phyloP scores from a whole-genome alignment of 2,888 invertebrate genomes.

The Drosophila longiperda region DNA sequence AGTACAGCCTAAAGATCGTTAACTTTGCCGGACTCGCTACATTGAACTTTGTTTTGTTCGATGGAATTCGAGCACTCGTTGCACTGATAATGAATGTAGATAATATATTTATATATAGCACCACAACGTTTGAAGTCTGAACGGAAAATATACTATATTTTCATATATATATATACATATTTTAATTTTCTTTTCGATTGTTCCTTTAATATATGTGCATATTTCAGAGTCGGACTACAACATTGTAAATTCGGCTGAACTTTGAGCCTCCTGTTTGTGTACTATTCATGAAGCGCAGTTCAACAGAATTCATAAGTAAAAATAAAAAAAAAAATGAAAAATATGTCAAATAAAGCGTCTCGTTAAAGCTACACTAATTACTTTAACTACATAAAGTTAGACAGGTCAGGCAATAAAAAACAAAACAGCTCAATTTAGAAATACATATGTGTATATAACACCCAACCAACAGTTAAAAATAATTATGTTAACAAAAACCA shows the following conservation, averaged over 20 bases:
- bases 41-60: slow-evolving; percentile 61
- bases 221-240: not conserved
- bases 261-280: slow-evolving; percentile 27
- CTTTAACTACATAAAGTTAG: slow-evolving; percentile 4
- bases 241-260: slow-evolving; percentile 22
- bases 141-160: too few species aligned
- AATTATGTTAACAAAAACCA: slow-evolving; percentile 42
- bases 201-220: not conserved
- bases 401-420: not conserved
- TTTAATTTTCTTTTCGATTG: not conserved
- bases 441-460: slow-evolving; percentile 1
- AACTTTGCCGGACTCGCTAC: slow-evolving; percentile 33
- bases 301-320: not conserved
- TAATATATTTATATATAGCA: slow-evolving; percentile 18
- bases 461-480: slow-evolving; percentile 29
- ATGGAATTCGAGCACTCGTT: slow-evolving; percentile 1
- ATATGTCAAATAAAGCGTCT: not conserved
- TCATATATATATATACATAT: not conserved
- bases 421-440: not conserved
- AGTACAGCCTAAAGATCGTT: slow-evolving; percentile 26
- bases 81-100: slow-evolving; percentile 63
- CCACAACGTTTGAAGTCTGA: not conserved
- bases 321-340: not conserved
- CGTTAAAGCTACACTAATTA: not conserved
- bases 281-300: slow-evolving; percentile 10